These are phyloP conservation scores for Gorsachius magnificus DNA, from an alignment of 2,797 vertebrate genomes.

Conservation along the genomic window DNA sequence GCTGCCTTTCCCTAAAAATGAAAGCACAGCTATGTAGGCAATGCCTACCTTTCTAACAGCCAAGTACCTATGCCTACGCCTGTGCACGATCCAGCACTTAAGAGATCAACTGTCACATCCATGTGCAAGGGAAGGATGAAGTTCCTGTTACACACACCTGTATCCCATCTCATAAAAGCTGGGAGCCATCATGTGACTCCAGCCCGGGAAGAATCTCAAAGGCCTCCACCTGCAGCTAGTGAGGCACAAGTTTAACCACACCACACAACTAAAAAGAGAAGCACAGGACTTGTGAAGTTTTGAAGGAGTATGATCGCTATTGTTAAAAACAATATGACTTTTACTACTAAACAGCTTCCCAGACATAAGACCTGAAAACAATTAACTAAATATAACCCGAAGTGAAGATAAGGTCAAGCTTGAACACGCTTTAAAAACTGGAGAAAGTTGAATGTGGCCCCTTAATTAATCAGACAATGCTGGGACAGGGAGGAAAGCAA, in stretches of 20 bases:
- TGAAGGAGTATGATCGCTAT: neutral
- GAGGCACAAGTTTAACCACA: neutral
- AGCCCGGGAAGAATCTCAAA: neutral
- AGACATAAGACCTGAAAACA: neutral
- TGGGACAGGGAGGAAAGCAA: neutral
- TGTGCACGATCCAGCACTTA: neutral
- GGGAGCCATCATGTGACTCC: neutral
- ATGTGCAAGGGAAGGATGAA: rapidly evolving
- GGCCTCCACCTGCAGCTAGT: neutral
- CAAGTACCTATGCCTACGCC: neutral
- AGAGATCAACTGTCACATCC: neutral
- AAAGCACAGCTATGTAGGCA: neutral
- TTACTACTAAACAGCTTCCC: neutral
- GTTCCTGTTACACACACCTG: too few relatives aligned
- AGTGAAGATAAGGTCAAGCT: neutral
- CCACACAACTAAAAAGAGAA: neutral
- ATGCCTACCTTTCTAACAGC: neutral
- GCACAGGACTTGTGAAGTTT: neutral
- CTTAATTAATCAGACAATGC: neutral
- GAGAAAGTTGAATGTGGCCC: neutral
- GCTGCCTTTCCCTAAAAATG: neutral
- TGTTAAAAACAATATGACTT: neutral
- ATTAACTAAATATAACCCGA: neutral
- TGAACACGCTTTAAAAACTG: neutral
- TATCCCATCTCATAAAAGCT: neutral